Conservation (phyloP, 2,113 vertebrate species). For the Podiceps cristatus region DNA sequence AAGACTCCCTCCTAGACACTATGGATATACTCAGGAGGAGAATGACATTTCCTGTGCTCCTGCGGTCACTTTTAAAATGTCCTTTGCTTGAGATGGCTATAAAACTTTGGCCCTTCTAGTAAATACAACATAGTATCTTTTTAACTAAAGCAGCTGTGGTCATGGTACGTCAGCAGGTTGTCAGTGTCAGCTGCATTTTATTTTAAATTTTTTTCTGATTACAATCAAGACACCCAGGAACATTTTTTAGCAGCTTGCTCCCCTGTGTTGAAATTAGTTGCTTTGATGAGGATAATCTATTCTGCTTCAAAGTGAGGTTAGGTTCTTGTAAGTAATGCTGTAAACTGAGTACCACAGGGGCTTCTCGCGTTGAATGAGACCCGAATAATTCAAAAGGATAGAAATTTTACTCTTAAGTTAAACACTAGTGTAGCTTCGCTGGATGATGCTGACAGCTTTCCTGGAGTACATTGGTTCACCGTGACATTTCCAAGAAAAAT, state of each 20-base stretch:
- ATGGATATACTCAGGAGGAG: not conserved
- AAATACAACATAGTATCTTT: fast-evolving
- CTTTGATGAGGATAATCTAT: slow-evolving; percentile 2
- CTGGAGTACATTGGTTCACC: fast-evolving
- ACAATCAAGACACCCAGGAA: not conserved
- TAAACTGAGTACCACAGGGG: not conserved
- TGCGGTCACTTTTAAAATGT: not conserved
- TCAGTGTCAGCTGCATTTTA: not conserved
- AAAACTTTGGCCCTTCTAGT: not conserved
- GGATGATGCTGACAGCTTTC: not conserved
- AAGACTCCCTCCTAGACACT: not conserved
- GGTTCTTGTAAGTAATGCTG: not conserved
- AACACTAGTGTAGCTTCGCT: not conserved
- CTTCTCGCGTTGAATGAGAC: fast-evolving
- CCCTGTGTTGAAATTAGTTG: not conserved
- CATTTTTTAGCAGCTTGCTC: not conserved
- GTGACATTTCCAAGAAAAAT: not conserved
- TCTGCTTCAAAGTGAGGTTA: not conserved
- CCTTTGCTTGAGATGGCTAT: not conserved
- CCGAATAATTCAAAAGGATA: not conserved
- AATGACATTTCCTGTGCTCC: not conserved
- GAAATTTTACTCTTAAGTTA: not conserved
- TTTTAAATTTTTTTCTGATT: not conserved
- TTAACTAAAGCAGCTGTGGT: not conserved
- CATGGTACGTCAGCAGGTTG: not conserved